phyloP scores from a whole-genome alignment of 2,797 vertebrate genomes.

The Typhlichthys eigenmanni region DNA sequence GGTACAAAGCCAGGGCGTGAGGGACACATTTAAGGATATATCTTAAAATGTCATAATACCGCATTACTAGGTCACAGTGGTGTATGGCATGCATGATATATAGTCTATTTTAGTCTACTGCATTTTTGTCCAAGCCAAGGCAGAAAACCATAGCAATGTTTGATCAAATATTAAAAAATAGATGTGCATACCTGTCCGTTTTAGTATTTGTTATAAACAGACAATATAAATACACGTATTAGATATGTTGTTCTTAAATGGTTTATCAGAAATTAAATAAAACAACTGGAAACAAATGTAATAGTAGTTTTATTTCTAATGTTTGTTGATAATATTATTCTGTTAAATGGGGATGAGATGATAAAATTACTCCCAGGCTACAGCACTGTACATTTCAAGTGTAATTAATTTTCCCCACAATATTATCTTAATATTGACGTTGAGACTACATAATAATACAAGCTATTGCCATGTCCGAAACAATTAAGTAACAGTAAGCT shows the following conservation, averaged over 20 bases:
- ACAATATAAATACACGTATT: neutral
- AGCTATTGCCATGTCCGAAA: slow-evolving; percentile 18
- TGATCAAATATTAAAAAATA: slow-evolving; percentile 49
- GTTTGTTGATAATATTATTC: slow-evolving; percentile 53
- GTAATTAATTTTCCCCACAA: slow-evolving; percentile 53
- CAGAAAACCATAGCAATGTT: slow-evolving; percentile 37
- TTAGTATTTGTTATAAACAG: slow-evolving; percentile 40
- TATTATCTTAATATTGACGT: slow-evolving; percentile 53
- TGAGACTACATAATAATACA: slow-evolving; percentile 33
- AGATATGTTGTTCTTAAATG: neutral
- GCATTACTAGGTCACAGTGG: slow-evolving; percentile 52
- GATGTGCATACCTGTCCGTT: slow-evolving; percentile 32
- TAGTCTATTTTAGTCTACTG: slow-evolving; percentile 56
- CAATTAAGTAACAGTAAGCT: too few relatives aligned
- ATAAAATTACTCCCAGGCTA: slow-evolving; percentile 57
- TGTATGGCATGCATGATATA: slow-evolving; percentile 35
- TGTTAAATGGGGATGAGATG: slow-evolving; percentile 51
- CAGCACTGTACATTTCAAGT: slow-evolving; percentile 40
- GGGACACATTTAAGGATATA: slow-evolving; percentile 48
- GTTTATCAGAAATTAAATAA: neutral
- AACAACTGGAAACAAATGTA: slow-evolving; percentile 21
- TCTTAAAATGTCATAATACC: slow-evolving; percentile 45
- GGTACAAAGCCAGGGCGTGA: slow-evolving; percentile 45
- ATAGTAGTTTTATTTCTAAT: slow-evolving; percentile 41
- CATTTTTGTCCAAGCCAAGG: slow-evolving; percentile 37